Base-by-base conservation (phyloP, 2,888 invertebrate species). In the Sussaba pulchella region DNA sequence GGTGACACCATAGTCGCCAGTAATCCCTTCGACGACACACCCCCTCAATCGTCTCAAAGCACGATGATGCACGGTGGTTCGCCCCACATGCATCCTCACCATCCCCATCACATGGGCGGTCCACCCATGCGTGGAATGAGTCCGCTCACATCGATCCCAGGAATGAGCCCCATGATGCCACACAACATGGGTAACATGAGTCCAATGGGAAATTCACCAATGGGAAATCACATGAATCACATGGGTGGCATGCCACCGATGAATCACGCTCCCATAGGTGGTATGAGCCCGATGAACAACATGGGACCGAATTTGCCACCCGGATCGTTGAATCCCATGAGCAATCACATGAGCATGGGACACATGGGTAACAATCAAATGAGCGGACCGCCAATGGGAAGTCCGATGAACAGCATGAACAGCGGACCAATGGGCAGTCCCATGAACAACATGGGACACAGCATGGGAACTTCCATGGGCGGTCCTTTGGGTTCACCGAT, bases 1-100 rank as follows among this genome's bases (percentile, higher is more conserved):
- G 98, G 98, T 43, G 98, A 98, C 91, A 98, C 98, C 78, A 97
- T 98, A 90, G 96, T 98, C 81, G 98, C 98, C 76, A 98, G 97
- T 82, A 98, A 98, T 93, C 98, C 98, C 45, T 98, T 98, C 92
- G 98, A 98, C 93, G 98, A 98, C 91, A 96, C 97, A 70, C 97
- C 97, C 63, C 92, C 93, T 1, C 93, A 92, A 59, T 91, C 92
- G 84, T 90, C 93, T 84, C 92, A 93, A 74, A 93, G 93, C 84
- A 92, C 93, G 1, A 93, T 93, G 92, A 93, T 93, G 92, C 93
- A 93, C 78, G 93, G 91, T 87, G 93, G 93, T 8, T 92, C 92
- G 10, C 92, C 92, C 1, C 92, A 92, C 78, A 92, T 93, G 90
- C 92, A 92, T 85, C 89, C 91, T 1, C 92, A 91, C 82, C 94